Percentiles rank a stretch among this genome's conserved stretches.
Evolutionary conservation across 2,113 vertebrate genomes (phyloP).

Genomic region (Halichoerus grypus): DNA sequence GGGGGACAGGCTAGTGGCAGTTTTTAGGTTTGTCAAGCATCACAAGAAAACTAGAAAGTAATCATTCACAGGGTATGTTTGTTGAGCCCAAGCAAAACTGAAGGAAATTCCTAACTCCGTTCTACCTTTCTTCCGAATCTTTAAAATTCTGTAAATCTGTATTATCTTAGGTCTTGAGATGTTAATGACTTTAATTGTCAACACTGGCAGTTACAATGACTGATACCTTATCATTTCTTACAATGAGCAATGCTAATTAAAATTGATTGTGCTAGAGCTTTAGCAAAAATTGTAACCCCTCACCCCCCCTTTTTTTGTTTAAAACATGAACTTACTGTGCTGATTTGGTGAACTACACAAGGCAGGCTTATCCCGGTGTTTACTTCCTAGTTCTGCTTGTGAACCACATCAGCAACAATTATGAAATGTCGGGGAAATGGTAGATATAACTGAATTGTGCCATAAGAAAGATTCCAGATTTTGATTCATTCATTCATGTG

Average conservation of each 20-base stretch:
- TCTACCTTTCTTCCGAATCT: constrained; percentile 60
- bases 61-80: constrained; percentile 57
- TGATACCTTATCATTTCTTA: constrained; percentile 93
- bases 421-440: constrained; percentile 79
- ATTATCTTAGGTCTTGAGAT: constrained; percentile 87
- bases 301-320: constrained; percentile 77
- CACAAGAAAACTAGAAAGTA: constrained; percentile 55
- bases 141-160: constrained; percentile 83
- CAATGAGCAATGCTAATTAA: constrained; percentile 92
- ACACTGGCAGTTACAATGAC: constrained; percentile 90
- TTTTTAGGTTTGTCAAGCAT: not conserved
- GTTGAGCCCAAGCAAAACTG: constrained; percentile 65
- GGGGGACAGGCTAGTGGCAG: not conserved
- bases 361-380: constrained; percentile 82
- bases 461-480: constrained; percentile 10
- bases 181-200: constrained; percentile 92
- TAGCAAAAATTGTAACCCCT: constrained; percentile 73
- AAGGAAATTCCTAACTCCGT: constrained; percentile 61
- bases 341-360: constrained; percentile 86
- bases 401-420: constrained; percentile 79
- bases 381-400: constrained; percentile 83
- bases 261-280: constrained; percentile 88
- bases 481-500: not conserved
- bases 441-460: constrained; percentile 46
- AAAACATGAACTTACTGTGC: constrained; percentile 87